Evolutionary conservation across 2,888 invertebrate genomes (phyloP), one percentile per base, ranked within the genome.

Genomic region (Agrotis segetum): DNA sequence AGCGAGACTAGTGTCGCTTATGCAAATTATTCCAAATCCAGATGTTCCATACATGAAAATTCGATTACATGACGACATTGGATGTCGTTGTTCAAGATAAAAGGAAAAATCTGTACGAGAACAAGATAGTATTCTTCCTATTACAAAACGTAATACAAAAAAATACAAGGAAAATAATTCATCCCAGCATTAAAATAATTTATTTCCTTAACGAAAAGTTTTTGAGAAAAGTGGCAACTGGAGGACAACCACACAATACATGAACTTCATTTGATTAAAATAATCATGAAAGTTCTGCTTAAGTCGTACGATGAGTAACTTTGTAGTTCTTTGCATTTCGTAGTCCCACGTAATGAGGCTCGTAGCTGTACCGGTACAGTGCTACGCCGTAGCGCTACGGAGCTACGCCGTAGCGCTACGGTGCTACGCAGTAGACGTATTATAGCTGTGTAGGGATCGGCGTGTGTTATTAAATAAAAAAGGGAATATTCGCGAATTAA

Each of bases 11-110:
- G 16, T 16, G n/a, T 9, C 47, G n/a, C 16, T 52, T n/a, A 2
- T 16, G 40, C n/a, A 2, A 29, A 53, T 9, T 21, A 66, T 24
- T 59, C 29, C 29, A 21, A 44, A 59, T 29, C 40, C 66, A 73
- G 46, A 58, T 65, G 19, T 50, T 47, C 13, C 16, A n/a, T 14
- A 74, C 49, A 49, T 19, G 29, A 21, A 66, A 73, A n/a, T 44
- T 65, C 66, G 52, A 66, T 73, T 73, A 49, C 47, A 59, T 55
- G 49, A 59, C 29, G 49, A 34, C 40, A 52, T 47, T 9, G 13
- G n/a, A 63, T 14, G 56, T 50, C 21, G n/a, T 11, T n/a, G 11
- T 49, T 50, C 49, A 11, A 3, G 34, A 34, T 17, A 19, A 58
- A 64, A 52, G 46, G 50, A 50, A 52, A 64, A 19, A 46, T 24